Evolutionary conservation across 2,888 invertebrate genomes (phyloP).

Genomic region (Chironomus riparius): DNA sequence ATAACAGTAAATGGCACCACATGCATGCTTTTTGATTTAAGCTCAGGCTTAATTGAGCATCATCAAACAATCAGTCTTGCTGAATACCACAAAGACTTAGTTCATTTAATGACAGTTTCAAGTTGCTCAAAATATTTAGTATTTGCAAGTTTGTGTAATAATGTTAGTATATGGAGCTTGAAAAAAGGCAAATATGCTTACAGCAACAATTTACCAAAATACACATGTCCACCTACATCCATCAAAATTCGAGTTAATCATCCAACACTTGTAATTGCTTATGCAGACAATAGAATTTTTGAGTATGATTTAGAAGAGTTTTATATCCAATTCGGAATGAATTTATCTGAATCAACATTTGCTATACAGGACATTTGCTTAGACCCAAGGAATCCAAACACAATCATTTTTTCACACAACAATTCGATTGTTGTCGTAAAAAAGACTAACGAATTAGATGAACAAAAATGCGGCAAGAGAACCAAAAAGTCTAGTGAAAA

Average conservation of each 20-base stretch:
- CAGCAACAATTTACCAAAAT: constrained; percentile 58
- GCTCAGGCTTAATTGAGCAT: constrained; percentile 37
- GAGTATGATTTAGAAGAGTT: constrained; percentile 62
- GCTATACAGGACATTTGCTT: constrained; percentile 51
- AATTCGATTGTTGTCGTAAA: constrained; percentile 53
- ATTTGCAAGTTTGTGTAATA: constrained; percentile 55
- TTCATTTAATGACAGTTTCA: constrained; percentile 47
- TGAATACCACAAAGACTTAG: constrained; percentile 44
- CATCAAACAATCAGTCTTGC: constrained; percentile 38
- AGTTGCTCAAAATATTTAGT: constrained; percentile 53
- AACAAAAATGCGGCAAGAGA: neutral
- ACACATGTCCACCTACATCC: constrained; percentile 61
- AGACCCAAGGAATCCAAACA: constrained; percentile 52
- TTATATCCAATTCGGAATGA: constrained; percentile 56
- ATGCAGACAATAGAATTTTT: constrained; percentile 71
- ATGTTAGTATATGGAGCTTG: constrained; percentile 55
- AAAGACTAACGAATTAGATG: constrained; percentile 29
- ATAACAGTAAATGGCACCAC: constrained; percentile 40
- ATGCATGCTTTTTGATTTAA: constrained; percentile 41
- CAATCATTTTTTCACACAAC: constrained; percentile 66
- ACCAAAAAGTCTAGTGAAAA: neutral
- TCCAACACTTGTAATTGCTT: constrained; percentile 57
- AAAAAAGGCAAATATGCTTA: constrained; percentile 41
- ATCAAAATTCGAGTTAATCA: constrained; percentile 54
- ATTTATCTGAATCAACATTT: constrained; percentile 46